Conservation (phyloP, 2,113 vertebrate genomes). For the Stictonetta naevosa region DNA sequence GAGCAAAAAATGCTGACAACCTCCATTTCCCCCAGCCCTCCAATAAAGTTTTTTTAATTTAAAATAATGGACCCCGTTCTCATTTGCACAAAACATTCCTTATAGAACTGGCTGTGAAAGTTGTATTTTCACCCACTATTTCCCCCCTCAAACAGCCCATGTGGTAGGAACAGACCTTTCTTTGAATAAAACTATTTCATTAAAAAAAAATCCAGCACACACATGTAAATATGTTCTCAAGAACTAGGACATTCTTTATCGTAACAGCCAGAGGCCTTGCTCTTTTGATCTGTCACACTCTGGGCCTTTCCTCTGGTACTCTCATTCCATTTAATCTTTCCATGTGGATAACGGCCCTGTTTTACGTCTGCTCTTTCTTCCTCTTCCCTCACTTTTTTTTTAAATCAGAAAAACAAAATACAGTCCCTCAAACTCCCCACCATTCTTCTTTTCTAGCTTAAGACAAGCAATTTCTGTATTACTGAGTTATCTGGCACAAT, state of each 20-base stretch:
- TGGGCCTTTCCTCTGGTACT: slow-evolving; percentile 11
- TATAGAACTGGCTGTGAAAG: not conserved
- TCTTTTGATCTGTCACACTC: slow-evolving; percentile 64
- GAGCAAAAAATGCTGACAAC: not conserved
- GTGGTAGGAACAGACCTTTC: slow-evolving; percentile 52
- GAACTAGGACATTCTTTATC: slow-evolving; percentile 51
- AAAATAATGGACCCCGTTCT: not conserved
- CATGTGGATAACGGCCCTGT: not conserved
- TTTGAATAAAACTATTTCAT: slow-evolving; percentile 63
- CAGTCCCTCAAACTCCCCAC: not conserved
- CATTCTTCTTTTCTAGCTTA: not conserved
- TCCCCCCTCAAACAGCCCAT: not conserved
- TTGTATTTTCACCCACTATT: slow-evolving; percentile 26
- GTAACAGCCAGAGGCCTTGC: slow-evolving; percentile 57
- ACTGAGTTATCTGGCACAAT: not conserved
- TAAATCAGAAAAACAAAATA: not conserved
- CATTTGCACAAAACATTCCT: slow-evolving; percentile 20
- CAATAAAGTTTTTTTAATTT: not conserved
- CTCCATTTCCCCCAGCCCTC: not conserved
- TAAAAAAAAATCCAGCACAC: not conserved
- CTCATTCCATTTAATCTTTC: slow-evolving; percentile 5
- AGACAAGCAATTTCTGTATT: not conserved
- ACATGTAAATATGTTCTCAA: slow-evolving; percentile 56
- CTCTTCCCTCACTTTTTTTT: not conserved
- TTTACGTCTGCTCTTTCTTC: slow-evolving; percentile 33